A percentile compares a stretch with the other conserved stretches of the same genome.
Conservation (phyloP, 2,113 vertebrate genomes). For the Candoia aspera region DNA sequence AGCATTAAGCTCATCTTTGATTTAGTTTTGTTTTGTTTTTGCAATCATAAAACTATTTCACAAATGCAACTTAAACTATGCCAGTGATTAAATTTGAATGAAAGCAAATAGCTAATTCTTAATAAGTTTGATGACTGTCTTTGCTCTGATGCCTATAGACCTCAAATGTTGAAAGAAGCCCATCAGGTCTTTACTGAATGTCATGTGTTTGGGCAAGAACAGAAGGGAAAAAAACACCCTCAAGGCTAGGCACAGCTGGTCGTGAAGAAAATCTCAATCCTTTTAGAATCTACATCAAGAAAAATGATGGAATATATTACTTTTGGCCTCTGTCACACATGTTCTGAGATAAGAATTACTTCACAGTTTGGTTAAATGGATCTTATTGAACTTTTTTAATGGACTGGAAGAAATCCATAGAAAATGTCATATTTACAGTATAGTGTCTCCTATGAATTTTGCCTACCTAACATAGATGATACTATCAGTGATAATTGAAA, state of each 20-base stretch:
- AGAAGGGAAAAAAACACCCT: background rate
- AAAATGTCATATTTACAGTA: background rate
- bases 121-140: slow-evolving; percentile 61
- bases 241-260: background rate
- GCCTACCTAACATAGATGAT: background rate
- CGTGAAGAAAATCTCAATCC: too few relatives aligned
- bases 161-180: slow-evolving; percentile 53
- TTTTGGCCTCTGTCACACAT: background rate
- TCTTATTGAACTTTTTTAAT: background rate
- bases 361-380: background rate
- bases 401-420: background rate
- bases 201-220: background rate
- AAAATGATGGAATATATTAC: background rate
- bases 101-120: slow-evolving; percentile 62
- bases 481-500: background rate
- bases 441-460: background rate
- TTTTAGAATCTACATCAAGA: background rate
- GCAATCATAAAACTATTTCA: slow-evolving; percentile 58
- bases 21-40: slow-evolving; percentile 49
- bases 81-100: slow-evolving; percentile 72
- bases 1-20: slow-evolving; percentile 63
- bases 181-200: slow-evolving; percentile 30
- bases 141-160: slow-evolving; percentile 57
- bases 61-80: slow-evolving; percentile 68
- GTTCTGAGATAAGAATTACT: background rate